Evolutionary conservation across 1,140 invertebrate species (phyloP), one percentile per base, ranked within the genome.

Genomic region (Aphaenogaster ashmeadi): DNA sequence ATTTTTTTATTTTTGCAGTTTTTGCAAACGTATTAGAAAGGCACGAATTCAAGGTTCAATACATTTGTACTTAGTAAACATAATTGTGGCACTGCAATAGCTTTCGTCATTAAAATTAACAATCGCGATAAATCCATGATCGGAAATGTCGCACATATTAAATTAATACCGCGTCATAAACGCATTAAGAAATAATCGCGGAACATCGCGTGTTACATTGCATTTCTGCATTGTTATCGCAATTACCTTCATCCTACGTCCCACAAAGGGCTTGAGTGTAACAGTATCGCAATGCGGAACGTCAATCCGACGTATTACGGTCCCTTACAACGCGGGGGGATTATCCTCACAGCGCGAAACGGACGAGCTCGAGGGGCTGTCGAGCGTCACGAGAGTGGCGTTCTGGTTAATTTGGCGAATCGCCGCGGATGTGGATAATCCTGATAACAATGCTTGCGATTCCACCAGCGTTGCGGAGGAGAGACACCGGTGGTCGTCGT

Each of bases 381-480:
- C 52, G 81, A 18, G 60, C 54, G 64, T 81, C 52, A 56, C 58
- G 88, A 74, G 80, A 77, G 54, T 86, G 33, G 18, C 13, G 86
- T 74, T 41, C 33, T 60, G 72, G 56, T 77, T 71, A 84, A 78
- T 69, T 62, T 69, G 83, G 18, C 56, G 33, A 72, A 27, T 81
- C 50, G 47, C 50, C 67, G 36, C 21, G 47, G 52, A 75, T 47
- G 38, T 64, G 86, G 74, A 71, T 83, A 74, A 83, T 90, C 56
- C 62, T 41, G 75, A 78, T 83, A 87, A 90, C 89, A 83, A 89
- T 72, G 71, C 69, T 60, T 41, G 52, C 54, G 81, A 84, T 84
- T 84, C 41, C 27, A 69, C 13, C 60, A 18, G 58, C 36, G 36
- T 36, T 21, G 18, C 50, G 15, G 38, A 83, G 18, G 44, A 71